Evolutionary conservation across 2,113 vertebrate species (phyloP).

Genomic region (Eira barbara): DNA sequence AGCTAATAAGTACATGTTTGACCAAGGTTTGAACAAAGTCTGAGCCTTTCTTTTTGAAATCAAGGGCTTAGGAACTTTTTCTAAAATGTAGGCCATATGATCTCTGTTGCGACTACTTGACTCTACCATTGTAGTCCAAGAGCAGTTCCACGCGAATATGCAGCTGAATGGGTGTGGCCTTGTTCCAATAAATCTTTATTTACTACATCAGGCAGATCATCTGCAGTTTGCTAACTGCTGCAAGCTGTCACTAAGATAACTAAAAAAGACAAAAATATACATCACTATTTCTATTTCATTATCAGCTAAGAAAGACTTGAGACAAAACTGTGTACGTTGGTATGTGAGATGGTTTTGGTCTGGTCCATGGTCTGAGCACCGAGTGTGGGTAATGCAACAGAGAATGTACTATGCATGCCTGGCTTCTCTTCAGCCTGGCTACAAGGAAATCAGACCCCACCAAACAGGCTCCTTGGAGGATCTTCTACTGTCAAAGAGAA

Average conservation of each 20-base stretch:
- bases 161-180: not conserved
- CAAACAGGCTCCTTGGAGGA: not conserved
- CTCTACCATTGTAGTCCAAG: not conserved
- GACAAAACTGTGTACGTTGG: not conserved
- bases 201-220: conserved; percentile 2
- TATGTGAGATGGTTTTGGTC: not conserved
- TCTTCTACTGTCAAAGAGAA: not conserved
- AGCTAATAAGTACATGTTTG: not conserved
- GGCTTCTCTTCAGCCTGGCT: not conserved
- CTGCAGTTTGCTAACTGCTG: not conserved
- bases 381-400: not conserved
- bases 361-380: not conserved
- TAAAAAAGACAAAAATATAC: not conserved
- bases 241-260: not conserved
- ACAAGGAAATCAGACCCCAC: not conserved
- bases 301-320: not conserved
- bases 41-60: conserved; percentile 21
- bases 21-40: not conserved
- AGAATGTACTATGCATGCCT: not conserved
- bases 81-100: not conserved
- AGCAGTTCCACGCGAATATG: not conserved
- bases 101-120: not conserved
- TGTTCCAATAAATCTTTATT: conserved; percentile 28
- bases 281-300: not conserved
- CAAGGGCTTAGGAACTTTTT: not conserved